Evolutionary conservation across 2,888 invertebrate species (phyloP), one percentile per base, ranked within the genome.

Genomic region (Macropis europaea): DNA sequence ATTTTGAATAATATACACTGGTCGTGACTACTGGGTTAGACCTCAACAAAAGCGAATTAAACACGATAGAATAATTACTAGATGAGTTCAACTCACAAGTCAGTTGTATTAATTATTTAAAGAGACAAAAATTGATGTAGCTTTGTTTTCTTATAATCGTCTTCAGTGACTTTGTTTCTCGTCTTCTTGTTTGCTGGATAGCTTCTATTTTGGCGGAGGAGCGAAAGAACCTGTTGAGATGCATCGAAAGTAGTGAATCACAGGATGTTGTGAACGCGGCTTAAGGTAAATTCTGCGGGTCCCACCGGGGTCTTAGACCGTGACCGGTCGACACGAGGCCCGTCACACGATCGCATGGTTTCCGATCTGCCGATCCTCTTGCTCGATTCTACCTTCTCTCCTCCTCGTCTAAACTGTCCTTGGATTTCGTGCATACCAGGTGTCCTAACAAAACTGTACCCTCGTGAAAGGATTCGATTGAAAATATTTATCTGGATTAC

Each of bases 311-410:
- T 64, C 76, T 79, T 48, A 66, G 75, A 80, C 73, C 76, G 76
- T 82, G 80, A 82, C 79, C 79, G 56, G 79, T 73, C 79, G 76
- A 81, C 82, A 68, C 81, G 74, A 52, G 67, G 57, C 57, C 66
- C 73, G 79, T 82, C 82, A 82, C 73, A 82, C 82, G 82, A 80
- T 82, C 76, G 76, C 82, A 79, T 66, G 79, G 71, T 82, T 66
- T 66, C 68, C 67, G 82, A 78, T 79, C 69, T 63, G 66, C 61
- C 75, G 72, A 69, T 82, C 79, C 71, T 63, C 66, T 48, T 61
- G 57, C 45, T 56, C 78, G 75, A 75, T 81, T 67, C 73, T 59
- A 57, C 57, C 71, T 76, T 74, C 72, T 77, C 74, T 82, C 69
- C 64, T 77, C 60, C 30, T 50, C 61, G 71, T 63, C 52, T 57